Percentiles rank a stretch among this genome's conserved stretches.
Conservation (phyloP, 2,888 invertebrate species). For the Sphaeridia pumilis region DNA sequence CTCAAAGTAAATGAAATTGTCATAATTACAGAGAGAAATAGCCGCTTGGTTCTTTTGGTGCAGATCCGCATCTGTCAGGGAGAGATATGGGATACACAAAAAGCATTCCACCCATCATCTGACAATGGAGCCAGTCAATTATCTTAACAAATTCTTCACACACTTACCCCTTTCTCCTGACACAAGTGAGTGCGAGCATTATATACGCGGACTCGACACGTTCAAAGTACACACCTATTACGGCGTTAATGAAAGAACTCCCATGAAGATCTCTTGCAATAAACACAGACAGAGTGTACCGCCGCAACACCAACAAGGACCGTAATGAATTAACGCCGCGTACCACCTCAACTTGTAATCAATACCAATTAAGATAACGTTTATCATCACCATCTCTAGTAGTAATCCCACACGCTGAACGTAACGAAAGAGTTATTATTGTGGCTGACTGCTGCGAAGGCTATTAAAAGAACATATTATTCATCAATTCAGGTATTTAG, state of each 20-base stretch:
- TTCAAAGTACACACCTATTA: background rate
- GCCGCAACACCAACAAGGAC: background rate
- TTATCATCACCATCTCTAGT: background rate
- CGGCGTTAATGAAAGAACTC: background rate
- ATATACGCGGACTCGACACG: background rate
- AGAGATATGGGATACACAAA: background rate
- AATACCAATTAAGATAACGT: background rate
- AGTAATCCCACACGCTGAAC: too few relatives aligned
- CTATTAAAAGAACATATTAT: too few relatives aligned
- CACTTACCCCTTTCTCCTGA: background rate
- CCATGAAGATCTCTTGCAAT: background rate
- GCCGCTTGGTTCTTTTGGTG: background rate
- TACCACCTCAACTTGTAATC: background rate
- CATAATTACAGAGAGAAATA: background rate
- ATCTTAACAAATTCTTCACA: slow-evolving; percentile 1
- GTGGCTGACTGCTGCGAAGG: too few relatives aligned
- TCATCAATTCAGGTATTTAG: too few relatives aligned
- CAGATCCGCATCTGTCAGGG: background rate
- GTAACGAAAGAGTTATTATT: too few relatives aligned
- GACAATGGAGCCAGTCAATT: background rate
- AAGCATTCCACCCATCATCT: background rate
- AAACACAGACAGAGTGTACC: too few relatives aligned
- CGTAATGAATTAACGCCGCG: too few relatives aligned
- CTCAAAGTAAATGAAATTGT: background rate
- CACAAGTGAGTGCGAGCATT: too few relatives aligned